phyloP scores from a whole-genome alignment of 2,113 vertebrate genomes.

The Genyomyrus donnyi region DNA sequence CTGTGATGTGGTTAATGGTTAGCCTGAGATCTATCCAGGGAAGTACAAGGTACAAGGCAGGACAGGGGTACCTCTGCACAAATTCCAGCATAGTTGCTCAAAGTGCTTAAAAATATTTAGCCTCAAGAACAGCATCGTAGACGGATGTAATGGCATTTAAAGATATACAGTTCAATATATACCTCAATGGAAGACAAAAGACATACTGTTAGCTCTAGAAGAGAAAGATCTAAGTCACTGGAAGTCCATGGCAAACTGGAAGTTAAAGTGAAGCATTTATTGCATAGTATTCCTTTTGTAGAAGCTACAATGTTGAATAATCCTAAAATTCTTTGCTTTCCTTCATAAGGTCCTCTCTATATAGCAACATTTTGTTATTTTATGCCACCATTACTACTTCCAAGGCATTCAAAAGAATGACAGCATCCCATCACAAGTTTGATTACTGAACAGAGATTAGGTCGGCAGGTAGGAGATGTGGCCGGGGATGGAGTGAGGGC shows the following conservation, averaged over 20 bases:
- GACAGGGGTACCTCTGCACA: neutral
- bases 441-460: neutral
- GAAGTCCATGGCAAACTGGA: neutral
- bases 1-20: neutral
- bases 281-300: neutral
- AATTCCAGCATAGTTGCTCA: neutral
- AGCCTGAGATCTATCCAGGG: neutral
- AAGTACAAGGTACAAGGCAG: neutral
- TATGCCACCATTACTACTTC: neutral
- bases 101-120: neutral
- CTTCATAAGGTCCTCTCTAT: neutral
- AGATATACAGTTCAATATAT: neutral
- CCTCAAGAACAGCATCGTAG: neutral
- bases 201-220: neutral
- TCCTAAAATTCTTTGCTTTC: neutral
- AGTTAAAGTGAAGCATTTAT: neutral
- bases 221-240: neutral
- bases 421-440: neutral
- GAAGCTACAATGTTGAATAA: neutral
- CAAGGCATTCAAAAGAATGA: neutral
- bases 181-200: neutral
- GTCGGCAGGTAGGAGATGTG: neutral
- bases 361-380: neutral
- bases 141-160: neutral
- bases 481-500: neutral